Evolutionary conservation across 2,888 invertebrate species (phyloP).

Genomic region (Lycaena phlaeas): DNA sequence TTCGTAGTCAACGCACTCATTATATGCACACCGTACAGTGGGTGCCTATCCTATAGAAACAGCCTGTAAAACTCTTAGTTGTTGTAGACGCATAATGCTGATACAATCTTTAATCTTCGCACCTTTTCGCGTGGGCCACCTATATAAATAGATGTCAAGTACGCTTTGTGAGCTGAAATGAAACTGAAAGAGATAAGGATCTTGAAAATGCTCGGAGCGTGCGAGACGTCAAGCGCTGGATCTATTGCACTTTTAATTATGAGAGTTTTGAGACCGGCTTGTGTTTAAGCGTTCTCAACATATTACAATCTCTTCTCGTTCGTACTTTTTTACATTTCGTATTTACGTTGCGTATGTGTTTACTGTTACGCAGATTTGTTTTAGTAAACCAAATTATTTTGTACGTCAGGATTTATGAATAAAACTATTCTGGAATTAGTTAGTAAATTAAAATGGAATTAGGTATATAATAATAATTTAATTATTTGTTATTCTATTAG

Average conservation of each 20-base stretch:
- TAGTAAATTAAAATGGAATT: too few species aligned
- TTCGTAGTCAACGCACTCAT: too few species aligned
- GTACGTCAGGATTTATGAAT: too few species aligned
- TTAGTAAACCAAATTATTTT: too few species aligned
- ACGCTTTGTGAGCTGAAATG: constrained; percentile 63
- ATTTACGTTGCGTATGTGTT: not conserved
- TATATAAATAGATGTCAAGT: constrained; percentile 56
- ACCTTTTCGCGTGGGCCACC: constrained; percentile 57
- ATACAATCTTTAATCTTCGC: constrained; percentile 71
- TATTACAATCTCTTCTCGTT: not conserved
- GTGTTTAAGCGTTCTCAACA: not conserved
- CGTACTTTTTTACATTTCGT: too few species aligned
- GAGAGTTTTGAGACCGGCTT: constrained; percentile 12
- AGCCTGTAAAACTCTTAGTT: not conserved
- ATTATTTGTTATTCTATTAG: too few species aligned
- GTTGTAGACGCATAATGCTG: constrained; percentile 52
- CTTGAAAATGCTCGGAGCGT: constrained; percentile 53
- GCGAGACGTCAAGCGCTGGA: constrained; percentile 29
- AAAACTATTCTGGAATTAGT: too few species aligned
- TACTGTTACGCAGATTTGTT: not conserved
- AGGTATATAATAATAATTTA: too few species aligned
- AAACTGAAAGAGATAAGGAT: constrained; percentile 60
- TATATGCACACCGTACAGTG: too few species aligned
- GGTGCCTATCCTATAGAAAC: too few species aligned
- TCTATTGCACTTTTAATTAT: constrained; percentile 53